Conservation (phyloP, 2,797 vertebrate genomes). For the Anniella stebbinsi region DNA sequence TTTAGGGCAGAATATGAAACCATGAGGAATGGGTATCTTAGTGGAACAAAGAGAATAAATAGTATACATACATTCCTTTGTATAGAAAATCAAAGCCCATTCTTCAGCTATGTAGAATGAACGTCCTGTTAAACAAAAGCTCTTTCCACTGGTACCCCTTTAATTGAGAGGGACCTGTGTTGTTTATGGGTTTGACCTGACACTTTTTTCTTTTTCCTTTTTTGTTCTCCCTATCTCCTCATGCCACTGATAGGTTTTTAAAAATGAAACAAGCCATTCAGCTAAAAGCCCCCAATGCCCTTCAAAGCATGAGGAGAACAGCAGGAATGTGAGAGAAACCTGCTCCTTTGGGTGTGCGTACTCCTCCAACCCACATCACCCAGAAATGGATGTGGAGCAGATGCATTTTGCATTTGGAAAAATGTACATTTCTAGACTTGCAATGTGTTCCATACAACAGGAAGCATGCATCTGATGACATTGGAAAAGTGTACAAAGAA, state of each 20-base stretch:
- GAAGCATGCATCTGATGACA: no score
- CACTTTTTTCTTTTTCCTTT: not conserved
- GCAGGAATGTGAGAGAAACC: no score
- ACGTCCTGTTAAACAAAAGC: conserved; percentile 27
- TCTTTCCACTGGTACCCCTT: conserved; percentile 31
- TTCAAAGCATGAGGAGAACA: not conserved
- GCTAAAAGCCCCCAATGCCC: not conserved
- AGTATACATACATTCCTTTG: not conserved
- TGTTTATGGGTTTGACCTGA: not conserved
- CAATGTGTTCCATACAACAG: no score
- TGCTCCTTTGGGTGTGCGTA: no score
- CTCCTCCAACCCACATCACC: no score
- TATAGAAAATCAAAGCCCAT: conserved; percentile 44
- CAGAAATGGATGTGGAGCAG: no score
- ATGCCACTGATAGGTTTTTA: not conserved
- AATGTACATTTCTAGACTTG: no score
- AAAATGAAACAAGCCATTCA: not conserved
- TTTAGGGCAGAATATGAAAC: not conserved
- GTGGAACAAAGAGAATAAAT: not conserved
- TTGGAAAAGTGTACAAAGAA: no score
- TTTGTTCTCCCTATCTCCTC: no score
- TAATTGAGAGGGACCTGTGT: not conserved
- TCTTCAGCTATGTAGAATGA: conserved; percentile 55
- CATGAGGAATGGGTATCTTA: not conserved
- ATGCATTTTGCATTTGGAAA: no score